Evolutionary conservation across 2,797 vertebrate genomes (phyloP), one percentile per base, ranked within the genome.

Genomic region (Scleropages formosus): DNA sequence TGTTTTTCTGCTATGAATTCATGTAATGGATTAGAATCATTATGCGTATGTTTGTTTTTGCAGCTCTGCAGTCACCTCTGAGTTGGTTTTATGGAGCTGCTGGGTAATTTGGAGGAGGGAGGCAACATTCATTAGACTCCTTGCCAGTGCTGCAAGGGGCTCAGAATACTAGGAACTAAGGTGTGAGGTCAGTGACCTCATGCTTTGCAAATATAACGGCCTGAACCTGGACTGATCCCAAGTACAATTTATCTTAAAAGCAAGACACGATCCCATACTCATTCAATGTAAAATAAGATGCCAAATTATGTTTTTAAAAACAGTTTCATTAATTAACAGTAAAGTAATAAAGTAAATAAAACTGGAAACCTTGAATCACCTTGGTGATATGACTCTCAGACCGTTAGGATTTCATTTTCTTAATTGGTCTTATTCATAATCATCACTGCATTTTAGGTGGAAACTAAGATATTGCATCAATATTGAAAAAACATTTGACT

Each of bases 1-100:
- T 73, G 85, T 84, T 80, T 71, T 85, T 6, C 76, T 83, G 88
- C 87, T 81, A 74, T 80, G 65, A 82, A 78, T 79, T 62, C 68
- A 63, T 76, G 84, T 91, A 92, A 93, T 93, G 88, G 88, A 93
- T 92, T 85, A 88, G 82, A 81, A 78, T 91, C 90, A 93, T 93
- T 91, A 92, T 81, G 83, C 87, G 83, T 80, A 87, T 87, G 89
- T 93, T 91, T 90, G 80, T 83, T 81, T 80, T 81, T 69, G 82
- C 82, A 72, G 78, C 77, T 68, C 80, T 82, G 77, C 81, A 81
- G 83, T 88, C 89, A 87, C 87, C 87, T 89, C 82, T 24, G 79
- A 78, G 80, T 82, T 69, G 65, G 72, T 64, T 74, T 73, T 71
- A 75, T 69, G 39, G 77, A 75, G 63, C 75, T 69, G 69, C 72